Conservation (phyloP, 2,113 vertebrate genomes). For the Triplophysa siluroides region DNA sequence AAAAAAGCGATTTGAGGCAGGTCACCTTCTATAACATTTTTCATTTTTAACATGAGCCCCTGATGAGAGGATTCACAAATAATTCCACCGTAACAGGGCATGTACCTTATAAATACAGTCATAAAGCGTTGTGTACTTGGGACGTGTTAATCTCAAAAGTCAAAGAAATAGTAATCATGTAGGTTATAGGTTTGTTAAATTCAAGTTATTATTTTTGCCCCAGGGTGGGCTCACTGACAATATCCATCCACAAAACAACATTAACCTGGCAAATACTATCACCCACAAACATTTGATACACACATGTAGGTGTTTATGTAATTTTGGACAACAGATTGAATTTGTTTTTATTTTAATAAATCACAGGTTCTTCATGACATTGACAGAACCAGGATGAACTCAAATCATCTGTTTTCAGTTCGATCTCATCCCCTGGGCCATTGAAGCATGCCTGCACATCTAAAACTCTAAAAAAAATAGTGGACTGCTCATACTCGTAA, state of each 20-base stretch:
- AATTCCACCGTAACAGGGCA: background rate
- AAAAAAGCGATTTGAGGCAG: background rate
- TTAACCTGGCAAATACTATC: too few relatives aligned
- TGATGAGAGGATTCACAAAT: conserved; percentile 11
- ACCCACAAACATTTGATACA: too few relatives aligned
- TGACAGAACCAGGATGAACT: background rate
- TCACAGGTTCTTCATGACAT: conserved; percentile 41
- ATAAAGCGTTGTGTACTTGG: background rate
- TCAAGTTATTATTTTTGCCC: too few relatives aligned
- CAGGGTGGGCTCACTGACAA: background rate
- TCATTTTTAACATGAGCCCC: conserved; percentile 13
- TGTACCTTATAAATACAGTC: background rate
- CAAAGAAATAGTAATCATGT: too few relatives aligned
- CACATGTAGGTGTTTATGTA: background rate
- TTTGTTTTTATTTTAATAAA: conserved; percentile 48
- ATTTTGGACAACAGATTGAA: conserved; percentile 13
- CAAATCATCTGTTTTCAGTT: conserved; percentile 30
- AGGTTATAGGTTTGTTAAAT: too few relatives aligned
- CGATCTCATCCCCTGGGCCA: conserved; percentile 32
- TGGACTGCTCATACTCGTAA: background rate
- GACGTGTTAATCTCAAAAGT: too few relatives aligned
- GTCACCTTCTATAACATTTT: conserved; percentile 39
- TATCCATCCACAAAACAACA: too few relatives aligned
- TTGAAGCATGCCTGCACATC: conserved; percentile 21
- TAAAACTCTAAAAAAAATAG: conserved; percentile 4